Percentiles rank a stretch among this genome's conserved stretches.
phyloP scores from a whole-genome alignment of 2,113 vertebrate species.

The Gymnobelideus leadbeateri region DNA sequence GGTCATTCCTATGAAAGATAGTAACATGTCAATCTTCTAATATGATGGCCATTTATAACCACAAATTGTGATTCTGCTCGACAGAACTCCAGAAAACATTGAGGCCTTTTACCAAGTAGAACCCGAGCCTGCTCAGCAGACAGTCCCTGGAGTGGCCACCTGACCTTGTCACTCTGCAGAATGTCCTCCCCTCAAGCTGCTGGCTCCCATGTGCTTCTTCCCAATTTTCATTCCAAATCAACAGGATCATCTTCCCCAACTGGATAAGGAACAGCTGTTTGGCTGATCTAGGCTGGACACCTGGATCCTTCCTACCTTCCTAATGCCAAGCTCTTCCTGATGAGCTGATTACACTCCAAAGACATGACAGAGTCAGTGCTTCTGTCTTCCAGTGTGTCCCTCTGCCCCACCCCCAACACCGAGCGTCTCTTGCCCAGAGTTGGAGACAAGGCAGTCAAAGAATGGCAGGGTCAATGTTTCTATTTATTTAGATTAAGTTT shows the following conservation, averaged over 20 bases:
- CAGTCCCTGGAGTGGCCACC: background rate
- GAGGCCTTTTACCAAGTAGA: background rate
- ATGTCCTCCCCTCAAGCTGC: rapidly evolving
- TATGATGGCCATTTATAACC: background rate
- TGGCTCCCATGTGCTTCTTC: background rate
- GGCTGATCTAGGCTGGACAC: background rate
- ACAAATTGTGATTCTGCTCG: background rate
- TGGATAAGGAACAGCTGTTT: background rate
- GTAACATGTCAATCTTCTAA: background rate
- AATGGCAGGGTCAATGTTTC: background rate
- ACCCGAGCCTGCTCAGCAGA: background rate
- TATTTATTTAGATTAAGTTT: background rate
- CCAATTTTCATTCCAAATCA: background rate
- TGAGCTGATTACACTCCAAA: background rate
- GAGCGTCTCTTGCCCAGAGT: background rate
- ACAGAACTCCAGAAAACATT: background rate
- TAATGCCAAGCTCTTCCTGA: background rate
- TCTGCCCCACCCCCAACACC: background rate
- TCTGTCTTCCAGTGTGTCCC: background rate
- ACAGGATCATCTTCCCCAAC: background rate
- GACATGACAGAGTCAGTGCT: background rate
- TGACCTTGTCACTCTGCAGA: background rate
- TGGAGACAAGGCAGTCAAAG: background rate
- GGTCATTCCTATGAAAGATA: background rate
- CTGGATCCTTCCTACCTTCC: background rate